phyloP scores from a whole-genome alignment of 2,888 invertebrate genomes.

The Balanococcus diminutus region DNA sequence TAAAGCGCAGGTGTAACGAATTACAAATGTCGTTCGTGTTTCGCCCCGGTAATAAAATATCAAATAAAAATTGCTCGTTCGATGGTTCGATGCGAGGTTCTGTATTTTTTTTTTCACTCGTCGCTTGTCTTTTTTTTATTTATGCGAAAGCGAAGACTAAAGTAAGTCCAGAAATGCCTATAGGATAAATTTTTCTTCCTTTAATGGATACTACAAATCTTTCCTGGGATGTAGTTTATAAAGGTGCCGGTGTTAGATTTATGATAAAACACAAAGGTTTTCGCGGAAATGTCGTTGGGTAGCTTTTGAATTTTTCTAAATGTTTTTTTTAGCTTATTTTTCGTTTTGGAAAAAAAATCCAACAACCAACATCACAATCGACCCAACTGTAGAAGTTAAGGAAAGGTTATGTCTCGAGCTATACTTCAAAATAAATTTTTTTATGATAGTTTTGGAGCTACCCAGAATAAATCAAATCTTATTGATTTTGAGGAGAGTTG shows the following conservation, averaged over 20 bases:
- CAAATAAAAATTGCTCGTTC: constrained; percentile 6
- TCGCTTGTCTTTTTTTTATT: neutral
- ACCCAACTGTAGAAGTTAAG: too few relatives aligned
- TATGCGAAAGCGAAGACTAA: neutral
- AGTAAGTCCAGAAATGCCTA: neutral
- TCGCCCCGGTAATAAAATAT: neutral
- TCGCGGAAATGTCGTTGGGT: neutral
- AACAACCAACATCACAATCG: too few relatives aligned
- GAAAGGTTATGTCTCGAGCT: too few relatives aligned
- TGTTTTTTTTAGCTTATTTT: neutral
- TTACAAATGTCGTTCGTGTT: constrained; percentile 1
- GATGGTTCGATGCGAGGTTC: neutral
- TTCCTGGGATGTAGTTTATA: neutral
- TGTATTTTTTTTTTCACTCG: neutral
- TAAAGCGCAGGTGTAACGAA: constrained; percentile 36
- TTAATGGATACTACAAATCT: neutral
- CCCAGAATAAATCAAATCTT: too few relatives aligned
- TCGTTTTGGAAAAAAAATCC: too few relatives aligned
- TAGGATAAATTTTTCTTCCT: neutral
- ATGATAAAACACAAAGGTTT: neutral
- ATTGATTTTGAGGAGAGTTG: too few relatives aligned
- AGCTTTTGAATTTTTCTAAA: neutral
- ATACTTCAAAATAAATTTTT: too few relatives aligned
- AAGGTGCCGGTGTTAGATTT: neutral
- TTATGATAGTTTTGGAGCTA: too few relatives aligned